Conservation (phyloP, 2,888 invertebrate genomes). For the Pinctada fucata region DNA sequence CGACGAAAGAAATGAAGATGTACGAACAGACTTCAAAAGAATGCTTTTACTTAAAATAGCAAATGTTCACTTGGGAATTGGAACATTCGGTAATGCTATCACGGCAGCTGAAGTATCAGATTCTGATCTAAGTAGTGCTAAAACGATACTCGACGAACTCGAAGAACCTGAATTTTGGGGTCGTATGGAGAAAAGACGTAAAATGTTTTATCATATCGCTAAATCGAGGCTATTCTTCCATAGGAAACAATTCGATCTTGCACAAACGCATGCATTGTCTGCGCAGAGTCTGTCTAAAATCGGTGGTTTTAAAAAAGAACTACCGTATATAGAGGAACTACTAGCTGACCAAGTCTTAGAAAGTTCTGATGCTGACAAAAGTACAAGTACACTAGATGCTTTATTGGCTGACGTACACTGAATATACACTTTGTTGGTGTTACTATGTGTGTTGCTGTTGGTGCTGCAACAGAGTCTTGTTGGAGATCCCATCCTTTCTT, state of each 20-base stretch:
- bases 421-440: no score
- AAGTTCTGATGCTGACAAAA: no score
- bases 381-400: no score
- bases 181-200: neutral
- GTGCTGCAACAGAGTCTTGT: no score
- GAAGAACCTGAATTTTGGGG: neutral
- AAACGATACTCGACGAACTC: neutral
- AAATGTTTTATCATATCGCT: neutral
- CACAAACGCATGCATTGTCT: neutral
- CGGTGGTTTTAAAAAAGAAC: neutral
- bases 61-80: slow-evolving; percentile 47
- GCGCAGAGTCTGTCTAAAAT: neutral
- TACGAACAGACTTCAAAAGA: slow-evolving; percentile 49
- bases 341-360: neutral
- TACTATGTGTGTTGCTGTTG: no score
- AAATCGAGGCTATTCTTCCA: neutral
- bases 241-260: neutral
- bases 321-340: neutral
- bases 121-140: neutral
- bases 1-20: slow-evolving; percentile 36
- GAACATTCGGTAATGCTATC: slow-evolving; percentile 40
- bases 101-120: slow-evolving; percentile 24
- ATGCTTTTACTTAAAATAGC: slow-evolving; percentile 48
- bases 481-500: no score
- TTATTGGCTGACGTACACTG: no score